Evolutionary conservation across 2,888 invertebrate genomes (phyloP).

Genomic region (Pristionchus japonicus): DNA sequence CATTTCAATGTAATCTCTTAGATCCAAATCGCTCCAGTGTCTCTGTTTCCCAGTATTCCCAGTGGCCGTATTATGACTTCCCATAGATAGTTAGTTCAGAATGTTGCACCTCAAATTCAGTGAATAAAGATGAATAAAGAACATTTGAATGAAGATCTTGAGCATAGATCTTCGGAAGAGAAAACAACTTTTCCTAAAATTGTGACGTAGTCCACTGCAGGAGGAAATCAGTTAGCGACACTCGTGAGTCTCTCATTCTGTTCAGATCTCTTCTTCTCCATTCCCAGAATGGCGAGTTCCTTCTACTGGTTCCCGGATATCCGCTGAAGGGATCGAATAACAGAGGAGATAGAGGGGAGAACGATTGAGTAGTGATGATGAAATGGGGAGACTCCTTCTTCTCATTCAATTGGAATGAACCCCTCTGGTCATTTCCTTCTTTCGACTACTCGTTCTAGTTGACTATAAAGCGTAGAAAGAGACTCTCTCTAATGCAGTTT

Average conservation of each 20-base stretch:
- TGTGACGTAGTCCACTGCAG: too few species aligned
- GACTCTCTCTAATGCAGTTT: not conserved
- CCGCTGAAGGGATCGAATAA: conserved; percentile 3
- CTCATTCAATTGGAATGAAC: not conserved
- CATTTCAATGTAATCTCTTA: too few species aligned
- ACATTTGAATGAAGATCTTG: too few species aligned
- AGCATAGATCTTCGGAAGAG: too few species aligned
- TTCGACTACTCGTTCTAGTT: not conserved
- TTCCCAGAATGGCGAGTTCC: not conserved
- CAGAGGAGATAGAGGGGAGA: not conserved
- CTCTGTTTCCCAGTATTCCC: too few species aligned
- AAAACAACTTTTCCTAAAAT: too few species aligned
- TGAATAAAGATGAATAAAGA: too few species aligned
- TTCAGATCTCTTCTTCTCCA: not conserved
- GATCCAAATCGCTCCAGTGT: too few species aligned
- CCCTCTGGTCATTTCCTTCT: not conserved
- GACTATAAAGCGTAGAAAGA: not conserved
- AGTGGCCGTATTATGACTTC: too few species aligned
- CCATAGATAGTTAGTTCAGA: too few species aligned
- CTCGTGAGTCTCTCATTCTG: not conserved
- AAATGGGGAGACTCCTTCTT: not conserved
- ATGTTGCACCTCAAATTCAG: too few species aligned
- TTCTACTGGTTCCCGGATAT: not conserved
- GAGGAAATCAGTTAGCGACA: too few species aligned
- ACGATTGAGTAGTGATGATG: not conserved